Base-by-base conservation (phyloP, 2,113 vertebrate species). In the Bostrychus sinensis region DNA sequence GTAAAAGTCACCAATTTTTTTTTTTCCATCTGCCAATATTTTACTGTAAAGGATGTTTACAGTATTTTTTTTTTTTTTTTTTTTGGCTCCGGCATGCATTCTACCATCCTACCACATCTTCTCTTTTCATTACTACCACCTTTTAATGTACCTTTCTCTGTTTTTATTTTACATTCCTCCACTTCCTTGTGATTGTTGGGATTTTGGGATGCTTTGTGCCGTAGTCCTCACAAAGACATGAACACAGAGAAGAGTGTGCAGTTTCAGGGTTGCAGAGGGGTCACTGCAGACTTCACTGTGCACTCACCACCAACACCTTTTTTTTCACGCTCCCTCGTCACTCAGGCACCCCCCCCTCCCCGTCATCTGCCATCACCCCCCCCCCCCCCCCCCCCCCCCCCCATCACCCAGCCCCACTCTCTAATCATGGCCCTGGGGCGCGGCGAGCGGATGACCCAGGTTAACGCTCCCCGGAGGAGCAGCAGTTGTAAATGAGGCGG, bases 401-500 rank as follows among this genome's bases (percentile, higher is more conserved):
- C 32, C 23, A 26, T 28, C 42, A 13, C 56, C 37, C 56, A 20
- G 25, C 51, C 56, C 42, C 23, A 57, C 32, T 41, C 80, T 73
- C 69, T 86, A 86, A 89, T 91, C 88, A 82, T 75, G 72, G 78
- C 89, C 81, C 54, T 11, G 23, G 78, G 85, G 82, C 75, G 48
- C 30, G 11, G 75, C 43, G 45, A 86, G 77, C 28, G 53, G 75
- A 81, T 48, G 57, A 81, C 82, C 78, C 84, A 87, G 86, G 89
- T 90, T 88, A 91, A 88, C 74, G 36, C 77, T 87, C 65, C 80
- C 87, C 69, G 5, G 79, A 81, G 75, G 78, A 79, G 42, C 4
- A 48, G 76, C 76, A 55, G 82, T 77, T 83, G 84, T 84, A 88
- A 88, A 91, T 78, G 74, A 89, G 75, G 78, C 78, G 71, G 79